These are phyloP conservation scores for Oenanthe melanoleuca DNA, from an alignment of 2,113 vertebrate genomes.

Conservation along the genomic window DNA sequence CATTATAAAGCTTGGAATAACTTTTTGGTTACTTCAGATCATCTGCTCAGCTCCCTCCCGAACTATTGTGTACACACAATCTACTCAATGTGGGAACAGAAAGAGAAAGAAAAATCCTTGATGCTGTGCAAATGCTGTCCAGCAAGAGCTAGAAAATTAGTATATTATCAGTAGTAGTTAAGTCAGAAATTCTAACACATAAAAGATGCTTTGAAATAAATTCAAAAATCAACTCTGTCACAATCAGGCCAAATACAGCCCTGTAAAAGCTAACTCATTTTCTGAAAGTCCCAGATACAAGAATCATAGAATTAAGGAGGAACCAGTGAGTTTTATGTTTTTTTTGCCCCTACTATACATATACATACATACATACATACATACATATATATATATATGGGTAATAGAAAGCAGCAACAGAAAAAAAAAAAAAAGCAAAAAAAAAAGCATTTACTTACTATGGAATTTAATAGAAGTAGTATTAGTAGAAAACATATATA, in stretches of 20 bases:
- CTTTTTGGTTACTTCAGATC: not conserved
- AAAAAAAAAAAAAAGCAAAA: not conserved
- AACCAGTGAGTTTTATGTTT: fast-evolving
- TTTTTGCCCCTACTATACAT: not conserved
- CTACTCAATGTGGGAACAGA: not conserved
- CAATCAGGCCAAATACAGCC: not conserved
- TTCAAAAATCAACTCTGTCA: not conserved
- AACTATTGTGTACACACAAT: fast-evolving
- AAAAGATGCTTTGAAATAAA: not conserved
- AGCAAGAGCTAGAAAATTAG: not conserved
- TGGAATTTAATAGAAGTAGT: not conserved
- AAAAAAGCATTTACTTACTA: not conserved
- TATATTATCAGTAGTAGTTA: not conserved
- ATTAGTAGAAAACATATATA: not conserved
- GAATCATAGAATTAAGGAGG: not conserved
- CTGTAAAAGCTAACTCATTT: not conserved
- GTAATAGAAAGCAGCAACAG: not conserved
- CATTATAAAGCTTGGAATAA: not conserved
- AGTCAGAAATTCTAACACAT: not conserved
- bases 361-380: too few relatives aligned
- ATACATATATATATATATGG: not conserved
- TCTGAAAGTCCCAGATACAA: not conserved
- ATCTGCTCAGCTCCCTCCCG: not conserved
- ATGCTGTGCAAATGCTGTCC: not conserved
- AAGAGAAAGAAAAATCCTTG: not conserved